A percentile compares a stretch with the other conserved stretches of the same genome.
phyloP scores from a whole-genome alignment of 2,888 invertebrate genomes.

The Portevinia maculata region DNA sequence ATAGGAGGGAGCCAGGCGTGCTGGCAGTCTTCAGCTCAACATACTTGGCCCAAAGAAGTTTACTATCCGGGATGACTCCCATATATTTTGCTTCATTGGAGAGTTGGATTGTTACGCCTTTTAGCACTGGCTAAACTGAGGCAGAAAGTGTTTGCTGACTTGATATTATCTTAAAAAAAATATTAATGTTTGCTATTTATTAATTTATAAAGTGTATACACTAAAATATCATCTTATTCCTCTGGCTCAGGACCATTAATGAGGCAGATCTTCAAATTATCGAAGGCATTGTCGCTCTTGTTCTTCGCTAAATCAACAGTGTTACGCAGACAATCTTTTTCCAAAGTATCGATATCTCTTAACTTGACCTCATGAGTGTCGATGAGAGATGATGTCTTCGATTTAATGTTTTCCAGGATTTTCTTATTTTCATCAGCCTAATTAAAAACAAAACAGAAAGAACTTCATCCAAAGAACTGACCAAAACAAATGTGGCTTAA shows the following conservation, averaged over 20 bases:
- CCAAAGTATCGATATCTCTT: neutral
- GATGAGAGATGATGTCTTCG: neutral
- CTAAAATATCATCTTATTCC: neutral
- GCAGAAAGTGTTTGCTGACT: no score
- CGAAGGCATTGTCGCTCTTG: neutral
- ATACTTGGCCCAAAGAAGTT: no score
- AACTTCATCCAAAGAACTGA: neutral
- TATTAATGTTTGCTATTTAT: no score
- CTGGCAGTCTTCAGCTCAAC: no score
- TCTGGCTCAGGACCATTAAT: neutral
- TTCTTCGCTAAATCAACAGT: neutral
- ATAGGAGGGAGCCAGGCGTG: no score
- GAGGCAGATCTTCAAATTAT: neutral
- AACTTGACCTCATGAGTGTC: neutral
- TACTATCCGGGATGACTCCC: no score
- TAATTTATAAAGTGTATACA: no score
- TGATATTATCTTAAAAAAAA: no score
- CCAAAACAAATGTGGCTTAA: no score
- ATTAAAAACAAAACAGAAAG: neutral
- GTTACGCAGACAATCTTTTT: conserved; percentile 3
- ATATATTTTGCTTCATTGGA: no score
- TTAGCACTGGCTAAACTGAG: no score
- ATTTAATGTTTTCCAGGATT: conserved; percentile 9
- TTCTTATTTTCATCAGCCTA: conserved; percentile 14
- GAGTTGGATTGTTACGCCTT: no score